Percentiles rank a stretch among this genome's conserved stretches.
phyloP scores from a whole-genome alignment of 1,140 invertebrate species.

The Drosophila seguyi region DNA sequence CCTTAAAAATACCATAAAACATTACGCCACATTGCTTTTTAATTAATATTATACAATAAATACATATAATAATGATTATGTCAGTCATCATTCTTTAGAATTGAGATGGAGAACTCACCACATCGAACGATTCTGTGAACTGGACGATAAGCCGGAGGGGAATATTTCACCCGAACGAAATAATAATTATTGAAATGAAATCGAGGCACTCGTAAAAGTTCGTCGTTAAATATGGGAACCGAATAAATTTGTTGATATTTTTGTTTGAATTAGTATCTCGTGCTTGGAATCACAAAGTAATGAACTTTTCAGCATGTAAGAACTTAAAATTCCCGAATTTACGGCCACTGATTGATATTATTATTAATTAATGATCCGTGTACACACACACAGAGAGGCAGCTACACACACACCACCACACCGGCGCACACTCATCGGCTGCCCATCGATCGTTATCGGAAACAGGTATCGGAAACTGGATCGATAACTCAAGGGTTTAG shows the following conservation, averaged over 20 bases:
- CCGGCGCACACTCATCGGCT: conserved; percentile 19
- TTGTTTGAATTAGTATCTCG: conserved; percentile 33
- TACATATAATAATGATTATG: conserved; percentile 24
- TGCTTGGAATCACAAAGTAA: conserved; percentile 50
- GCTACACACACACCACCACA: conserved; percentile 13
- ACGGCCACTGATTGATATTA: conserved; percentile 62
- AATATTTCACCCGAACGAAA: conserved; percentile 37
- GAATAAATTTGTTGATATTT: conserved; percentile 44
- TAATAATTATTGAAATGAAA: conserved; percentile 68
- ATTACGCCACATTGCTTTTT: conserved; percentile 11
- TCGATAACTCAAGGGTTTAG: neutral
- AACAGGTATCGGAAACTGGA: neutral
- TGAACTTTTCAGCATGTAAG: conserved; percentile 65
- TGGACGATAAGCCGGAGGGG: conserved; percentile 23
- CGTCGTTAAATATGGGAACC: conserved; percentile 58
- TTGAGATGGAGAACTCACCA: conserved; percentile 44
- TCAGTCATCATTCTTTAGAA: conserved; percentile 25
- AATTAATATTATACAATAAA: conserved; percentile 29
- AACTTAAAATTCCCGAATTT: conserved; percentile 61
- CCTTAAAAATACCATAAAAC: conserved; percentile 1
- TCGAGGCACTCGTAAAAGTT: conserved; percentile 51
- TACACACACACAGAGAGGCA: conserved; percentile 10
- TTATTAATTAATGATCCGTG: conserved; percentile 46
- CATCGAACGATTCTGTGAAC: conserved; percentile 5
- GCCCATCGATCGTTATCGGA: conserved; percentile 17